Percentiles rank a stretch among this genome's conserved stretches.
Evolutionary conservation across 2,797 vertebrate species (phyloP).

Genomic region (Mycteria americana): DNA sequence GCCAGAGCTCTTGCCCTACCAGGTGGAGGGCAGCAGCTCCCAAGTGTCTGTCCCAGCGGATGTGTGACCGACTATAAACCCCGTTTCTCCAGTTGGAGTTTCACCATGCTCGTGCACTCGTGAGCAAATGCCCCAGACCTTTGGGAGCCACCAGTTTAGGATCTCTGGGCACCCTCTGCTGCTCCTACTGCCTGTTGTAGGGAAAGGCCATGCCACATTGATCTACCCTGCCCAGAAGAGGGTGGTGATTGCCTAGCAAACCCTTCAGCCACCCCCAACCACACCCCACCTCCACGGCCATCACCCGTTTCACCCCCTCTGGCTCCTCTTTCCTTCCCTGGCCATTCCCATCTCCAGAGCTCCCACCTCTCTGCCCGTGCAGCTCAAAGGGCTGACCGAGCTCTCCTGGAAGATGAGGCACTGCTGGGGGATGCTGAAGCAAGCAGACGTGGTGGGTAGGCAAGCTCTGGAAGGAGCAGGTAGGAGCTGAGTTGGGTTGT

Average conservation of each 20-base stretch:
- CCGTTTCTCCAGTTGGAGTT: background rate
- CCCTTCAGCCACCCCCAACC: background rate
- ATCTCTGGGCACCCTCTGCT: background rate
- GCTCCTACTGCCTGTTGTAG: background rate
- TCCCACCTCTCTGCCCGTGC: background rate
- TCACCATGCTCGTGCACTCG: rapidly evolving
- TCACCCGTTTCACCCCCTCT: background rate
- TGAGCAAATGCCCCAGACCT: background rate
- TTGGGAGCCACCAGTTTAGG: background rate
- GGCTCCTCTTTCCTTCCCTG: background rate
- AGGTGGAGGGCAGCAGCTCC: background rate
- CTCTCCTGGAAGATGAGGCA: background rate
- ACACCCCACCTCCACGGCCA: background rate
- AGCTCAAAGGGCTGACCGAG: background rate
- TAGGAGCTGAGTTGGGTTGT: background rate
- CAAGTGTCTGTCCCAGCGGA: background rate
- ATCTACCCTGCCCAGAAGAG: background rate
- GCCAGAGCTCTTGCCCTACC: background rate
- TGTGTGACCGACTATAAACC: background rate
- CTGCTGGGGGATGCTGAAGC: background rate
- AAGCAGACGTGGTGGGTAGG: background rate
- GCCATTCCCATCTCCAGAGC: rapidly evolving
- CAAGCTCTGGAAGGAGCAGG: background rate
- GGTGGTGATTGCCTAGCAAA: background rate
- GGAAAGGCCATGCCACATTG: background rate